These are phyloP conservation scores for Spilarctia lutea DNA, from an alignment of 2,888 invertebrate species.

Conservation along the genomic window DNA sequence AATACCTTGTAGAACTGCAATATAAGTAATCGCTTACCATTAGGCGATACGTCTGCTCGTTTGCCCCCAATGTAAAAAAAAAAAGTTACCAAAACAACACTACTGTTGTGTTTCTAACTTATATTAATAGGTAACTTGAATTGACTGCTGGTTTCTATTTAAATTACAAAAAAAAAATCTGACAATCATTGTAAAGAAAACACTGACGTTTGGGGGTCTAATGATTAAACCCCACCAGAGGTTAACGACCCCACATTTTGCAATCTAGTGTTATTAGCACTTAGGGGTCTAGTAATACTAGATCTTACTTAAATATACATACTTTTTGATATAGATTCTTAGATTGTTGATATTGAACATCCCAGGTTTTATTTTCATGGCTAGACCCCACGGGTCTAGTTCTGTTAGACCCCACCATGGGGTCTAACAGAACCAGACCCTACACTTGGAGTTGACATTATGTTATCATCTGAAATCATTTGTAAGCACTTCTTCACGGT, in stretches of 20 bases:
- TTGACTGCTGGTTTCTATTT: too few species aligned
- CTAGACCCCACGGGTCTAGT: neutral
- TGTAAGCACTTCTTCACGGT: constrained; percentile 2
- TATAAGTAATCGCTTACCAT: too few species aligned
- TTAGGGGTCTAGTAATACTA: too few species aligned
- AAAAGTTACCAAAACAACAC: too few species aligned
- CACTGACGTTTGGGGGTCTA: neutral
- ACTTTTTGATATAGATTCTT: too few species aligned
- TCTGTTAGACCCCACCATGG: too few species aligned
- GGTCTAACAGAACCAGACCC: neutral
- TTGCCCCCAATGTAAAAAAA: too few species aligned
- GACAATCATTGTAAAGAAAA: neutral
- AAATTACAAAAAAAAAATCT: too few species aligned
- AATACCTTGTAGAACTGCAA: neutral
- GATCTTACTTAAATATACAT: too few species aligned
- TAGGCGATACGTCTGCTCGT: too few species aligned
- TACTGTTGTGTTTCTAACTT: too few species aligned
- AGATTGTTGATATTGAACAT: neutral
- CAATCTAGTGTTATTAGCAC: neutral
- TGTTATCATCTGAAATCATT: constrained; percentile 1
- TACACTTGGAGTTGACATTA: neutral
- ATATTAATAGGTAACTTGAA: too few species aligned
- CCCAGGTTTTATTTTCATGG: neutral
- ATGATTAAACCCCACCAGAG: neutral
- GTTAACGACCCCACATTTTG: neutral